Conservation (phyloP, 2,113 vertebrate species). For the Rana temporaria region DNA sequence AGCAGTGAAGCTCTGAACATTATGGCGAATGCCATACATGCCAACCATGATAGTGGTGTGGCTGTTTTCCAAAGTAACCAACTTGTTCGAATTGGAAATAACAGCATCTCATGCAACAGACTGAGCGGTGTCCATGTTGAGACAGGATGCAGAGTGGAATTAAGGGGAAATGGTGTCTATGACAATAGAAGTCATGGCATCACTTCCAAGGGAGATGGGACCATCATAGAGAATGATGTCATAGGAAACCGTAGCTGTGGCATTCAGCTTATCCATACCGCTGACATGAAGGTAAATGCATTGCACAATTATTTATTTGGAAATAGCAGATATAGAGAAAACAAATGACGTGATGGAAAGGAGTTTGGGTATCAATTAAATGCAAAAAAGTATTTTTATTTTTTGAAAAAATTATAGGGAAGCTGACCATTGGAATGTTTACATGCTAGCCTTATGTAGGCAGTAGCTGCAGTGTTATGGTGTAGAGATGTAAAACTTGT, state of each 20-base stretch:
- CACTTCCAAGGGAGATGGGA: slow-evolving; percentile 78
- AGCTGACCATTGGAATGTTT: too few species aligned
- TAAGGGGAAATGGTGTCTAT: slow-evolving; percentile 87
- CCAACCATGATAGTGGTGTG: slow-evolving; percentile 78
- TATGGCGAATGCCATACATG: slow-evolving; percentile 80
- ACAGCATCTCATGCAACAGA: slow-evolving; percentile 84
- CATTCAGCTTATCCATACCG: slow-evolving; percentile 78
- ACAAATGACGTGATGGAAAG: too few species aligned
- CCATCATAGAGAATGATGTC: slow-evolving; percentile 87
- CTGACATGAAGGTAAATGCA: slow-evolving; percentile 80
- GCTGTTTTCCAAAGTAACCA: slow-evolving; percentile 84
- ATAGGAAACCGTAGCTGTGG: slow-evolving; percentile 83
- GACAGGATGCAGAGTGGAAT: slow-evolving; percentile 82
- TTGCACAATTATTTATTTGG: too few species aligned
- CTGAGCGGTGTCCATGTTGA: slow-evolving; percentile 80
- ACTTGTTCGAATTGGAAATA: slow-evolving; percentile 81
- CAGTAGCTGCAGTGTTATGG: too few species aligned
- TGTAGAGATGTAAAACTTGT: too few species aligned
- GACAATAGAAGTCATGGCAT: slow-evolving; percentile 83
- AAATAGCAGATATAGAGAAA: too few species aligned
- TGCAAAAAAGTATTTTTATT: too few species aligned
- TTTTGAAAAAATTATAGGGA: too few species aligned
- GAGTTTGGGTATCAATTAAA: too few species aligned
- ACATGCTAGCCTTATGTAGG: too few species aligned
- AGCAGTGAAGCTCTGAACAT: slow-evolving; percentile 84